These are phyloP conservation scores for Periophthalmodon schlosseri DNA, from an alignment of 2,113 vertebrate genomes.

Conservation along the genomic window DNA sequence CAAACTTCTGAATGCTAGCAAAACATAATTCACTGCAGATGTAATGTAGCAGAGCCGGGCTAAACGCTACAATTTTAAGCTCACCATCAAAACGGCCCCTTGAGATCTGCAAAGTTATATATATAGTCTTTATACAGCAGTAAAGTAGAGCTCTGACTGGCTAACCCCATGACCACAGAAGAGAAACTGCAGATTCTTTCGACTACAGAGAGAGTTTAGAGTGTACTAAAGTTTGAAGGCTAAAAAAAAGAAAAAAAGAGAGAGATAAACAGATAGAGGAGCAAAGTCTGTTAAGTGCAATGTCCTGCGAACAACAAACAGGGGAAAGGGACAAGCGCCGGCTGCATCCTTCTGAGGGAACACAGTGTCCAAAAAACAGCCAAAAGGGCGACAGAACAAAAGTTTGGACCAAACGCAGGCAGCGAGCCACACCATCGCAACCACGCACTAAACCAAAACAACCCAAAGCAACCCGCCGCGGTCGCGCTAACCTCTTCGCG, in stretches of 20 bases:
- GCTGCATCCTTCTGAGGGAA: conserved; percentile 44
- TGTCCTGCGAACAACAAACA: conserved; percentile 29
- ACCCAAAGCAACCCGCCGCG: conserved; percentile 23
- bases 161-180: conserved; percentile 69
- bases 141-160: conserved; percentile 47
- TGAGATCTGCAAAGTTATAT: conserved; percentile 64
- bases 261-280: conserved; percentile 14
- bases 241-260: neutral
- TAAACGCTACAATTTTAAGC: conserved; percentile 64
- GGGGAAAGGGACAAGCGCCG: conserved; percentile 11
- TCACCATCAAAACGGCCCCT: conserved; percentile 63
- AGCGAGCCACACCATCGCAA: conserved; percentile 14
- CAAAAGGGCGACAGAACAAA: conserved; percentile 40
- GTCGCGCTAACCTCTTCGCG: conserved; percentile 15
- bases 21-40: conserved; percentile 72
- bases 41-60: conserved; percentile 44
- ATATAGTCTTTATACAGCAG: conserved; percentile 73
- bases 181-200: conserved; percentile 45
- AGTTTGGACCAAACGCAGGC: conserved; percentile 29
- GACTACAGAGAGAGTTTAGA: conserved; percentile 36
- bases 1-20: conserved; percentile 45
- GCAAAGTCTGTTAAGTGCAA: conserved; percentile 51
- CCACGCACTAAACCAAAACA: conserved; percentile 2
- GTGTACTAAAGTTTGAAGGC: conserved; percentile 9
- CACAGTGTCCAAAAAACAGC: conserved; percentile 62